A percentile compares a stretch with the other conserved stretches of the same genome.
Conservation (phyloP, 1,140 invertebrate genomes). For the Dysdera silvatica region DNA sequence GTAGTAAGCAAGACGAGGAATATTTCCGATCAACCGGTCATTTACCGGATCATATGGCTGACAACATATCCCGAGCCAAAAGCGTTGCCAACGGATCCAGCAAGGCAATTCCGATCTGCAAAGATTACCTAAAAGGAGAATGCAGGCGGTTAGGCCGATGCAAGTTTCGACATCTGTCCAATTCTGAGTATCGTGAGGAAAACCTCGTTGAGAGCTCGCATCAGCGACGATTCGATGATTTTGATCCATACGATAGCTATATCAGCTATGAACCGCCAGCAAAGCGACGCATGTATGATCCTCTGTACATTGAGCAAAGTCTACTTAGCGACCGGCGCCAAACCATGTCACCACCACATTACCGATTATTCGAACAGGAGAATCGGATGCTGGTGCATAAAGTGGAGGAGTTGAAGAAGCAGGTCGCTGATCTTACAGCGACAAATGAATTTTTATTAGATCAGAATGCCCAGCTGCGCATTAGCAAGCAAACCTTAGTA, state of each 20-base stretch:
- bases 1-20: constrained; percentile 65
- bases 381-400: constrained; percentile 60
- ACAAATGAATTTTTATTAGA: constrained; percentile 72
- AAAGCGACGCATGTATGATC: constrained; percentile 32
- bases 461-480: constrained; percentile 66
- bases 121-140: constrained; percentile 65
- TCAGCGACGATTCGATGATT: constrained; percentile 6
- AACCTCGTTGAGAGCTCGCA: constrained; percentile 3
- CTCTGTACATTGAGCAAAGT: background rate
- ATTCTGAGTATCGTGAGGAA: constrained; percentile 35
- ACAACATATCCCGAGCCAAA: constrained; percentile 26
- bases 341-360: constrained; percentile 20
- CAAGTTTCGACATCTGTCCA: constrained; percentile 51
- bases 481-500: constrained; percentile 51
- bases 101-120: constrained; percentile 57
- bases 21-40: constrained; percentile 60
- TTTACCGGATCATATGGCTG: constrained; percentile 53
- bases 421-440: constrained; percentile 61
- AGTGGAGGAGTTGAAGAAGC: constrained; percentile 64
- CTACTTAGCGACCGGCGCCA: constrained; percentile 5
- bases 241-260: constrained; percentile 28
- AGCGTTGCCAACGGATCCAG: constrained; percentile 32
- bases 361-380: constrained; percentile 57
- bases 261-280: constrained; percentile 33
- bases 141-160: constrained; percentile 53